Base-by-base conservation (phyloP, 2,797 vertebrate species). In the Pseudochirops cupreus region DNA sequence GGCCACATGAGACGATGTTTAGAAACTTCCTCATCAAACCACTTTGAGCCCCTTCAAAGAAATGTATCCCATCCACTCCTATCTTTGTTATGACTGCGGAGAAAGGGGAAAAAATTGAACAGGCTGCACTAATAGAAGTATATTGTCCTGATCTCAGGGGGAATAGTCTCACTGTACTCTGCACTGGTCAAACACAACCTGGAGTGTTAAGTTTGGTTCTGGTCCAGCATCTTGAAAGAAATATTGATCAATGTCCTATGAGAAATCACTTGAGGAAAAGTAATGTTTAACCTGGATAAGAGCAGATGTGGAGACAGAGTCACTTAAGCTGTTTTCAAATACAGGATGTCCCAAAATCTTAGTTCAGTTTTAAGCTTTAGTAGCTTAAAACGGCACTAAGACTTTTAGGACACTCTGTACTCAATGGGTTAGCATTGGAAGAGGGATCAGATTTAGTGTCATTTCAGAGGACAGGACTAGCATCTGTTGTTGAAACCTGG, bases 1-100 rank as follows among this genome's bases (percentile, higher is more conserved):
- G 95, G 95, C 92, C 96, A 97, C 96, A 96, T 96, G 97, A 98
- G 97, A 96, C 92, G 96, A 97, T 97, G 96, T 97, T 98, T 98
- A 95, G 96, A 97, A 97, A 97, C 62, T 28, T 56, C 95, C 97
- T 94, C 94, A 95, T 97, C 95, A 96, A 92, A n/a, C 13, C 21
- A 92, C 6, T 18, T 92, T 94, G 94, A 93, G 67, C 53, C 92
- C 53, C 92, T 94, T 54, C 91, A 92, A 94, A 74, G 74, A 87
- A 67, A 92, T 94, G 90, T 58, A 93, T 46, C 92, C 93, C 93
- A 67, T 93, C 31, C 39, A 11, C n/a, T n/a, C 96, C 97, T 97
- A 95, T 97, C 97, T 98, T 97, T 98, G 97, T 98, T 98, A 96
- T 97, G 97, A 95, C 97, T 97, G 94, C 33, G 16, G 92, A 0